Evolutionary conservation across 2,888 invertebrate genomes (phyloP).

Genomic region (Griposia aprilina): DNA sequence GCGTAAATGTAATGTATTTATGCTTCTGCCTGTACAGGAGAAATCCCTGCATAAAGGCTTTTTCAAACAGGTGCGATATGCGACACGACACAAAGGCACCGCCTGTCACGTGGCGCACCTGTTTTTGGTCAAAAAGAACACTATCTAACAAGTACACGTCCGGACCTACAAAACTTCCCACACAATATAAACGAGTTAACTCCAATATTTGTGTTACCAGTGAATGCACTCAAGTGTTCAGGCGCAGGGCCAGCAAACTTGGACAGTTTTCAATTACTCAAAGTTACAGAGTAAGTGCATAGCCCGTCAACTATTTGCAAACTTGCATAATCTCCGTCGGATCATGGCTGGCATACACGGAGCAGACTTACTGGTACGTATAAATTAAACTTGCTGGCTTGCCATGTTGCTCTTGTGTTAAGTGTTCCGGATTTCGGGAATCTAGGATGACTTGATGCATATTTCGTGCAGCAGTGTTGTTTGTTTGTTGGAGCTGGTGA

Average conservation of each 20-base stretch:
- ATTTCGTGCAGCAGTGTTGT: slow-evolving; percentile 26
- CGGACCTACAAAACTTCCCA: slow-evolving; percentile 20
- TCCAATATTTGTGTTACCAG: slow-evolving; percentile 60
- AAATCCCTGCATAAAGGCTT: no score
- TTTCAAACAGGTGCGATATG: no score
- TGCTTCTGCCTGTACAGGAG: no score
- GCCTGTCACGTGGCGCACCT: no score
- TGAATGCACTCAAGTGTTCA: slow-evolving; percentile 63
- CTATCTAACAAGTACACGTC: not conserved
- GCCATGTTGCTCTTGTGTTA: slow-evolving; percentile 64
- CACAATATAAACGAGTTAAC: slow-evolving; percentile 45
- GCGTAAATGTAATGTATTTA: not conserved
- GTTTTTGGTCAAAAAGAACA: not conserved
- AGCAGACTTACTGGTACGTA: slow-evolving; percentile 55
- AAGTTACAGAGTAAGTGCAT: slow-evolving; percentile 72
- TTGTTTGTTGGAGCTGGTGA: slow-evolving; percentile 2
- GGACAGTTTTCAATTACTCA: slow-evolving; percentile 83
- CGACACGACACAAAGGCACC: no score
- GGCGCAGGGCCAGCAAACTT: slow-evolving; percentile 64
- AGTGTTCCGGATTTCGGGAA: slow-evolving; percentile 52
- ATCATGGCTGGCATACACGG: slow-evolving; percentile 58
- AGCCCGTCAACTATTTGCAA: slow-evolving; percentile 74
- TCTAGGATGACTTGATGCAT: slow-evolving; percentile 34
- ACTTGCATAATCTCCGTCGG: slow-evolving; percentile 74
- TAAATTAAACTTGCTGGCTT: slow-evolving; percentile 62